Percentiles rank a stretch among this genome's conserved stretches.
These are phyloP conservation scores for Trachelus stipa DNA, from an alignment of 2,888 invertebrate genomes.

Conservation along the genomic window DNA sequence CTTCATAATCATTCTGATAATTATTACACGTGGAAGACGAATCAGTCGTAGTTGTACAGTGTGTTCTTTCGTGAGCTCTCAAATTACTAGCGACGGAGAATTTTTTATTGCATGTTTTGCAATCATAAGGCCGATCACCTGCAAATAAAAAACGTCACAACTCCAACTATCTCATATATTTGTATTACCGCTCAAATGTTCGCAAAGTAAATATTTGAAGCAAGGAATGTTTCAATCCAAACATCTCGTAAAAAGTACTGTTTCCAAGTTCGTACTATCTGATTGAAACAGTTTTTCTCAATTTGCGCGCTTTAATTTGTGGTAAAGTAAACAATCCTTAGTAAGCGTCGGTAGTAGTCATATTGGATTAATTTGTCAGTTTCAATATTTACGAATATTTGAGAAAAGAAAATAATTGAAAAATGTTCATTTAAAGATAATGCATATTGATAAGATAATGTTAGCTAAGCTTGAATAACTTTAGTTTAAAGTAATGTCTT, in stretches of 20 bases:
- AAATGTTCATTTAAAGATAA: not conserved
- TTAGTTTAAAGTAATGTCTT: not conserved
- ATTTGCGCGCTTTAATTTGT: too few species aligned
- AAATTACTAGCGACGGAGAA: constrained; percentile 49
- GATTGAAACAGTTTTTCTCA: too few species aligned
- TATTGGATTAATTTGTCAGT: too few species aligned
- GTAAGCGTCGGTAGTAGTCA: too few species aligned
- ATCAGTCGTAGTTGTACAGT: constrained; percentile 23
- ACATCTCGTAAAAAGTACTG: not conserved
- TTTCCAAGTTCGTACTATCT: not conserved
- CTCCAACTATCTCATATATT: not conserved
- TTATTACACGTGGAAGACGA: constrained; percentile 14
- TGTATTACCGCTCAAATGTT: not conserved
- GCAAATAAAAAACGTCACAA: constrained; percentile 65
- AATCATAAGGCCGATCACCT: constrained; percentile 50
- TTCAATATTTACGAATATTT: not conserved
- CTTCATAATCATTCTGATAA: constrained; percentile 22
- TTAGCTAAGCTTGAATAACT: not conserved
- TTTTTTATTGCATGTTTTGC: constrained; percentile 47
- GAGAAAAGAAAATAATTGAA: not conserved
- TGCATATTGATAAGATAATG: not conserved
- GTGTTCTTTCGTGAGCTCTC: constrained; percentile 43
- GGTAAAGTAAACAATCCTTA: too few species aligned
- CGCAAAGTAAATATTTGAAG: not conserved
- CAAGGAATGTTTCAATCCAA: not conserved